Conservation (phyloP, 2,888 invertebrate genomes). For the Creontiades dilutus region DNA sequence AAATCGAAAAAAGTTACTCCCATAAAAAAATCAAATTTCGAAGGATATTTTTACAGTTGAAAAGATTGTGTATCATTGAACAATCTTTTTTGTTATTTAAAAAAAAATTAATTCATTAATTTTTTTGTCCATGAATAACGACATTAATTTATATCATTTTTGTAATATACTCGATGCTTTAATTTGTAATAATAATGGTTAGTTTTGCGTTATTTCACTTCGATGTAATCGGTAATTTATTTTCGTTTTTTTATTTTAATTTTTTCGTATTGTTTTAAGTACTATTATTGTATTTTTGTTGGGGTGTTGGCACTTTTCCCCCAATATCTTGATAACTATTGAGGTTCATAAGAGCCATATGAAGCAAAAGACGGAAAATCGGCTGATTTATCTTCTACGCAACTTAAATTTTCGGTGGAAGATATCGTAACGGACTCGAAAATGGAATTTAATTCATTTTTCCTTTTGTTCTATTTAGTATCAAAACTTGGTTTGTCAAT, state of each 20-base stretch:
- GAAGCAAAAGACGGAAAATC: not conserved
- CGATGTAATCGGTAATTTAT: slow-evolving; percentile 32
- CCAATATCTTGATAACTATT: slow-evolving; percentile 43
- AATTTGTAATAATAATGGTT: slow-evolving; percentile 30
- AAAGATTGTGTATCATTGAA: slow-evolving; percentile 6
- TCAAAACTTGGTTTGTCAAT: slow-evolving; percentile 54
- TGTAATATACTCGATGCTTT: slow-evolving; percentile 22
- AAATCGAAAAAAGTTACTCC: slow-evolving; percentile 33
- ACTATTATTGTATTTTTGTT: slow-evolving; percentile 32
- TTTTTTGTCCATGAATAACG: slow-evolving; percentile 33
- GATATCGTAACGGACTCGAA: not conserved
- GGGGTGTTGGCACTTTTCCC: slow-evolving; percentile 64
- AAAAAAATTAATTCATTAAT: no score
- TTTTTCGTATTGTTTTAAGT: not conserved
- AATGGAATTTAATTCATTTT: slow-evolving; percentile 13
- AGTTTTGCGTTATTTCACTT: slow-evolving; percentile 35
- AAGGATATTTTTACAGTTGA: slow-evolving; percentile 14
- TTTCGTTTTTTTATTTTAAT: not conserved
- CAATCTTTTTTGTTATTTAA: no score
- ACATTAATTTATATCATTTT: slow-evolving; percentile 29
- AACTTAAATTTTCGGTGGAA: not conserved
- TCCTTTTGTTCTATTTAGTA: slow-evolving; percentile 14
- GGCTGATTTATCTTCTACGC: slow-evolving; percentile 30
- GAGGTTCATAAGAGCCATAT: slow-evolving; percentile 49
- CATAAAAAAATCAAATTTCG: slow-evolving; percentile 24